Evolutionary conservation across 2,797 vertebrate genomes (phyloP), one percentile per base, ranked within the genome.

Genomic region (Coreius guichenoti): DNA sequence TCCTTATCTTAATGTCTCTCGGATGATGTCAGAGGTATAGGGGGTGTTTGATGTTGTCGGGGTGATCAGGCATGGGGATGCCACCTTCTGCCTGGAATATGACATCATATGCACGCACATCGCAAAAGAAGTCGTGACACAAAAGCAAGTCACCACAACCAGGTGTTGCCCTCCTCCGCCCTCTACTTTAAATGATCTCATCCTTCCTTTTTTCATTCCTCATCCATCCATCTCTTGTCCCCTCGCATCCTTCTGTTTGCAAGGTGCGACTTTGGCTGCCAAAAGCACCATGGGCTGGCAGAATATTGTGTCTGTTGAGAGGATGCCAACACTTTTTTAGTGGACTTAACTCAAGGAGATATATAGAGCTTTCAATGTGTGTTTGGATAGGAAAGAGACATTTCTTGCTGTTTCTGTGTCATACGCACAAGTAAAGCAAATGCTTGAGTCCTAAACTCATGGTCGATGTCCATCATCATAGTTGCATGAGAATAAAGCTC

Each of bases 11-110:
- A 54, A 85, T 82, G 87, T 89, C 89, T 92, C 88, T 88, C 33
- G 82, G 90, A 87, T 94, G 93, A 94, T 92, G 93, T 94, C 93
- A 95, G 87, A 87, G 88, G 81, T 74, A 91, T 83, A 80, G 70
- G 88, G 88, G 80, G 87, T 61, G 88, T 83, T 51, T 88, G 90
- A 92, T 89, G 92, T 93, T 84, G 83, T 79, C 75, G 26, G 43
- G 81, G 81, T 74, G 70, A 82, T 73, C 69, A 47, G 54, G 68
- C 81, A 61, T 31, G 74, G 74, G 82, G 82, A 84, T 84, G 51
- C 65, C 65, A 79, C 75, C 29, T 79, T 84, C 51, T 72, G 75
- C 51, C 36, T 63, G 51, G 76, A 84, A 84, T 21, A 45, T 84
- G 75, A 84, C 83, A 63, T 84, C 83, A 72, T 72, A 61, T 58